Base-by-base conservation (phyloP, 2,113 vertebrate genomes). In the Stigmatopora nigra region DNA sequence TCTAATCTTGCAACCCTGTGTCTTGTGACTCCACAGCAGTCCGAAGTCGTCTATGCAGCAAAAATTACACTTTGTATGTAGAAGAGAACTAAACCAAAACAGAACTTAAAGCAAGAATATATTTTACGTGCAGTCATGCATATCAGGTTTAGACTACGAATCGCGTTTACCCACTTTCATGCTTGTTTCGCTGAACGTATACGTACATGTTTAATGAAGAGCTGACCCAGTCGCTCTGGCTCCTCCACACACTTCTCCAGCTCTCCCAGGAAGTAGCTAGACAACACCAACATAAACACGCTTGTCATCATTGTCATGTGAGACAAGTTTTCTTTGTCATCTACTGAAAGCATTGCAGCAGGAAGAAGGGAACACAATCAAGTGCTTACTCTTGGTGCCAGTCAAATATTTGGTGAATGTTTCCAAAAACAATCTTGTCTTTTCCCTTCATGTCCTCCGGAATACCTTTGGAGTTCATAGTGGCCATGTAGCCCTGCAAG, bases 191-290 rank as follows among this genome's bases (percentile, higher is more conserved):
- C 7, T 41, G 38, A 41, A 41, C 1, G 38, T 41, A 64, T 66
- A 88, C 93, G 93, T 83, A 96, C 94, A 41, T 95, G 94, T 89
- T 94, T 95, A 85, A 95, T 94, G 88, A 96, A 95, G 71, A 95
- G 92, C 81, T 93, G 91, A 67, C 93, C 93, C 86, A 96, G 83
- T 82, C 91, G 91, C 84, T 94, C 92, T 70, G 93, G 94, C 74
- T 95, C 93, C 56, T 82, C 84, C 75, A 94, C 86, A 81, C 94
- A 94, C 77, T 87, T 92, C 89, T 92, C 92, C 78, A 96, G 87
- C 88, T 95, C 93, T 70, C 84, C 90, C 86, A 94, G 89, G 86
- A 96, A 94, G 88, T 93, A 95, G 83, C 94, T 95, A 64, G 8
- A 83, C 15, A 74, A 73, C 36, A 63, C 35, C 51, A 36, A 78